Evolutionary conservation across 2,797 vertebrate genomes (phyloP), one percentile per base, ranked within the genome.

Genomic region (Takifugu rubripes): DNA sequence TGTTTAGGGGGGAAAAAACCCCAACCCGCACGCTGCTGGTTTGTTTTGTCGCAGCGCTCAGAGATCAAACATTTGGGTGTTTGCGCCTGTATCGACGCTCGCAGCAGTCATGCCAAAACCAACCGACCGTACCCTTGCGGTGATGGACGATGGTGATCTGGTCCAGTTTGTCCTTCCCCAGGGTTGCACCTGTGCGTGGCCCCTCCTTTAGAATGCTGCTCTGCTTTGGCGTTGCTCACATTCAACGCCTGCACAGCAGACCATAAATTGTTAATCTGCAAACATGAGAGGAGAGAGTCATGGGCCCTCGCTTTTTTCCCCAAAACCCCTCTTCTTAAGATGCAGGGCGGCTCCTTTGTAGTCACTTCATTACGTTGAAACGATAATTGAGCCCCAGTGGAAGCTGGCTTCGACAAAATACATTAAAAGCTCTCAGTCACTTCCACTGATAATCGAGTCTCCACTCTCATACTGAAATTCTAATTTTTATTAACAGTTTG

Each of bases 311-410:
- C 54, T 56, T 60, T 12, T 79, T 49, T 51, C 56, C 68, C 47
- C 49, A 25, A 46, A 52, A 54, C 43, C 10, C 33, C 54, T 64
- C 72, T 78, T 29, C 52, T 75, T 80, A 71, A 62, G 76, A 89
- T 88, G 84, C 79, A 77, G 78, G 72, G 69, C 68, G 62, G 72
- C 74, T 84, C 70, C 59, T 81, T 84, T 83, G 78, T 82, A 74
- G 81, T 87, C 73, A 70, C 72, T 85, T 88, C 78, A 86, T 88
- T 83, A 79, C 84, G 78, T 72, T 68, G 73, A 84, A 83, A 86
- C 82, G 68, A 83, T 87, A 88, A 88, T 85, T 81, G 80, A 68
- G 73, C 77, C 81, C 81, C 74, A 77, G 73, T 82, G 84, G 81
- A 87, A 74, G 77, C 68, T 44, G 27, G 77, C 74, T 77, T 62